Evolutionary conservation across 2,797 vertebrate genomes (phyloP).

Genomic region (Pogonophryne albipinna): DNA sequence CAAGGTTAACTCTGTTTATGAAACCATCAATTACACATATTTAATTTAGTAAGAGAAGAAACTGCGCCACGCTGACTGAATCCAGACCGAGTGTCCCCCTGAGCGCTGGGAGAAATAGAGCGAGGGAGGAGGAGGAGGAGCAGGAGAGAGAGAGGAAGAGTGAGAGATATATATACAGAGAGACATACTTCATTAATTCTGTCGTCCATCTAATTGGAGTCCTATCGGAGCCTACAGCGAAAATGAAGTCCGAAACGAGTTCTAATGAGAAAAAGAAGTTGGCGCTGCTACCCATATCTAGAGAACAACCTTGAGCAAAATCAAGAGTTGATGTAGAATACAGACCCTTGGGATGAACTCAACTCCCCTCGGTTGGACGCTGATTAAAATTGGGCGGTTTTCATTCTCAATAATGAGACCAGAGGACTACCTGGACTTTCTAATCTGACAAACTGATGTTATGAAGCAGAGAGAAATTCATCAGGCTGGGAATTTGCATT

Average conservation of each 20-base stretch:
- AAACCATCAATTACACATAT: constrained; percentile 88
- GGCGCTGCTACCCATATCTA: constrained; percentile 56
- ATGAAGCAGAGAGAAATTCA: constrained; percentile 28
- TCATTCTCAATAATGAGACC: constrained; percentile 66
- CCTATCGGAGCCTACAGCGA: constrained; percentile 78
- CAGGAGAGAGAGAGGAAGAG: constrained; percentile 31
- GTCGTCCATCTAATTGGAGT: constrained; percentile 80
- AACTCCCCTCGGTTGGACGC: constrained; percentile 53
- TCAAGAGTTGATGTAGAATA: constrained; percentile 67
- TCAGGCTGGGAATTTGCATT: constrained; percentile 13
- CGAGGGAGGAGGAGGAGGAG: constrained; percentile 79
- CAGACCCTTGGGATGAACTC: constrained; percentile 64
- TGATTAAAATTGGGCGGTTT: constrained; percentile 68
- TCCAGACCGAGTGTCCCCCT: constrained; percentile 87
- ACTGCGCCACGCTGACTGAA: constrained; percentile 78
- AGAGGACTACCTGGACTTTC: constrained; percentile 55
- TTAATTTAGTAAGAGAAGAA: constrained; percentile 85
- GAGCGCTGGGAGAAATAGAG: constrained; percentile 87
- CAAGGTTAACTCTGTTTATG: constrained; percentile 88
- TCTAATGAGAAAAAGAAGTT: constrained; percentile 79
- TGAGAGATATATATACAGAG: constrained; percentile 41
- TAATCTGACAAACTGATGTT: constrained; percentile 52
- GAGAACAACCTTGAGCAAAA: constrained; percentile 76
- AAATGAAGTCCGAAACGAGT: constrained; percentile 76
- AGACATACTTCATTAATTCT: constrained; percentile 81